Base-by-base conservation (phyloP, 2,888 invertebrate species). In the Nomada goodeniana region DNA sequence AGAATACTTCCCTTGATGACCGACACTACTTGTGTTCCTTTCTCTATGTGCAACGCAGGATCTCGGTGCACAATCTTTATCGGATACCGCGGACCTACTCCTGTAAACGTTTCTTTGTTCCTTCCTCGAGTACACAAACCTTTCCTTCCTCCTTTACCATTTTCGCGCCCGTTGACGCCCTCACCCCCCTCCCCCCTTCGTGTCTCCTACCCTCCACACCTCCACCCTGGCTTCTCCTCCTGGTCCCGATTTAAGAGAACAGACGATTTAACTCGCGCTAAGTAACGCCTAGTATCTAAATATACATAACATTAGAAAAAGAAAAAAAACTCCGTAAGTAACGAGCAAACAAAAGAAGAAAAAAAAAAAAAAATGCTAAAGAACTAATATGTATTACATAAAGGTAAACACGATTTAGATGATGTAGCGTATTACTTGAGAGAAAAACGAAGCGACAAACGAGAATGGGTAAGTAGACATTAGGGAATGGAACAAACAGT, bases 271-370 rank as follows among this genome's bases (percentile, higher is more conserved):
- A 75, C 87, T 86, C 83, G 76, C 80, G 82, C 79, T 61, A 80
- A 78, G 73, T 81, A 88, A 81, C 70, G 83, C 84, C 86, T 89
- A 85, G 85, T 82, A 73, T 89, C 78, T 89, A 86, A 55, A 52
- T 83, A 80, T 83, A 44, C 57, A 57, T 77, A 79, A 50, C 80
- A 86, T 76, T 82, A 84, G 52, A 52, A 53, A 26, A 42, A 55
- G 36, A 13, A 47, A 26, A 47, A 26, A 57, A 59, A 70, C 44
- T 70, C 70, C 59, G 5, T 60, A 60, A 76, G 61, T 75, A 74
- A 77, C 81, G 75, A 76, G 75, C 76, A 10, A 78, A 57, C 64
- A 53, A 74, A 74, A 60, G 52, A 60, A n/a, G 44, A 29, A 44
- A 53, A 55, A 44, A 55, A n/a, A 44, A 23, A 55, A 47, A 69